These are phyloP conservation scores for Nasonia vitripennis DNA, from an alignment of 1,140 invertebrate genomes.

Conservation along the genomic window DNA sequence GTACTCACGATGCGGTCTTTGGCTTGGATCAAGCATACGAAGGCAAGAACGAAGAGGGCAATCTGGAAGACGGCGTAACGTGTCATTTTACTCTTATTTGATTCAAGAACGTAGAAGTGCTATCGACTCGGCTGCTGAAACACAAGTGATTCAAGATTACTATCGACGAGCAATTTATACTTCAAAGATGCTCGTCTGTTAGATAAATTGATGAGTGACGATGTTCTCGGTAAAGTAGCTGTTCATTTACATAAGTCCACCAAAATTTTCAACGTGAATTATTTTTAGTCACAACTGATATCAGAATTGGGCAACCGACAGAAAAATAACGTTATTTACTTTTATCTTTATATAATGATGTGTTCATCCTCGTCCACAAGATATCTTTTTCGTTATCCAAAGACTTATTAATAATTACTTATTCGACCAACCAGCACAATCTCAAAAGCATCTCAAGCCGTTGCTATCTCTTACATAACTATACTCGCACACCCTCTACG, in stretches of 20 bases:
- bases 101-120: neutral
- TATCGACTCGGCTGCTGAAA: neutral
- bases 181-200: neutral
- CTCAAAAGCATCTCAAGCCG: neutral
- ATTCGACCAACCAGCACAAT: too few relatives aligned
- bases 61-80: neutral
- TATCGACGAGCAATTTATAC: neutral
- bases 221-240: neutral
- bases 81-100: neutral
- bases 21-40: neutral
- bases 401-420: too few relatives aligned
- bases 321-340: too few relatives aligned
- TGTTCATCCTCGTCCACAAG: too few relatives aligned
- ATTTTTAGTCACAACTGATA: too few relatives aligned
- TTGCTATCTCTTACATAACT: neutral
- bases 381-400: too few relatives aligned
- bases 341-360: too few relatives aligned
- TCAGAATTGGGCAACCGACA: too few relatives aligned
- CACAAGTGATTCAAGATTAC: neutral
- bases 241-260: neutral
- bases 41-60: neutral
- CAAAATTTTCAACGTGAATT: too few relatives aligned
- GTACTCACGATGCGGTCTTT: neutral
- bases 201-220: neutral
- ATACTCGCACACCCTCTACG: neutral